These are phyloP conservation scores for Drosophila ananassae DNA, from an alignment of 1,140 invertebrate genomes.

Conservation along the genomic window DNA sequence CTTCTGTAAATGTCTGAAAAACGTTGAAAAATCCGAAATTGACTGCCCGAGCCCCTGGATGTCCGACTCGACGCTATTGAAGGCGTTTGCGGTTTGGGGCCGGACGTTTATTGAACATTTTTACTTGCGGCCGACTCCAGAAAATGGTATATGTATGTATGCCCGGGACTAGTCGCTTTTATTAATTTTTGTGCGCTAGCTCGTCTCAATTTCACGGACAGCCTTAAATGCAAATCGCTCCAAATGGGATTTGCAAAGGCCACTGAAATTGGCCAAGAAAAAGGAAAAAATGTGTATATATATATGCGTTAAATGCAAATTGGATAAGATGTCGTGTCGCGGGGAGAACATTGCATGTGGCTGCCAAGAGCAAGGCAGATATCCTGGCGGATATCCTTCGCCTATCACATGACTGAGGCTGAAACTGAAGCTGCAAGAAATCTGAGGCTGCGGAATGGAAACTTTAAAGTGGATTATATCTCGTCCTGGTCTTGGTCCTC, in stretches of 20 bases:
- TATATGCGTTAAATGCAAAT: conserved; percentile 79
- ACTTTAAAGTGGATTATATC: conserved; percentile 83
- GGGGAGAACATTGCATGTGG: conserved; percentile 28
- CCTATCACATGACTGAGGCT: conserved; percentile 62
- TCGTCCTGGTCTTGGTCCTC: conserved; percentile 11
- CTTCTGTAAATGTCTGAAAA: conserved; percentile 33
- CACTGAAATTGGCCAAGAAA: conserved; percentile 20
- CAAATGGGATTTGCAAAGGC: conserved; percentile 68
- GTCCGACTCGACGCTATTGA: conserved; percentile 53
- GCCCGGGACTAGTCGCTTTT: conserved; percentile 46
- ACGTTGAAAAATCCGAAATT: conserved; percentile 70
- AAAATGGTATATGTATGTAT: conserved; percentile 14
- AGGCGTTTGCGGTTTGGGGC: conserved; percentile 66
- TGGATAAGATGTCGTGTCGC: conserved; percentile 75
- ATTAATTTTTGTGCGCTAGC: conserved; percentile 65
- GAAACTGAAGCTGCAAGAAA: conserved; percentile 40
- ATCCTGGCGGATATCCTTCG: conserved; percentile 70
- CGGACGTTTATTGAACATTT: conserved; percentile 81
- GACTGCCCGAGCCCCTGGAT: conserved; percentile 53
- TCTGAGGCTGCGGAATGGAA: conserved; percentile 57
- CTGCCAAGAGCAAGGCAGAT: conserved; percentile 36
- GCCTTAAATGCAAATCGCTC: conserved; percentile 76
- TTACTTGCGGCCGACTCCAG: conserved; percentile 61
- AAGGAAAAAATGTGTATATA: conserved; percentile 16
- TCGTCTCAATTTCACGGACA: conserved; percentile 73